Percentiles rank a stretch among this genome's conserved stretches.
Conservation (phyloP, 2,113 vertebrate species). For the Propithecus coquereli region DNA sequence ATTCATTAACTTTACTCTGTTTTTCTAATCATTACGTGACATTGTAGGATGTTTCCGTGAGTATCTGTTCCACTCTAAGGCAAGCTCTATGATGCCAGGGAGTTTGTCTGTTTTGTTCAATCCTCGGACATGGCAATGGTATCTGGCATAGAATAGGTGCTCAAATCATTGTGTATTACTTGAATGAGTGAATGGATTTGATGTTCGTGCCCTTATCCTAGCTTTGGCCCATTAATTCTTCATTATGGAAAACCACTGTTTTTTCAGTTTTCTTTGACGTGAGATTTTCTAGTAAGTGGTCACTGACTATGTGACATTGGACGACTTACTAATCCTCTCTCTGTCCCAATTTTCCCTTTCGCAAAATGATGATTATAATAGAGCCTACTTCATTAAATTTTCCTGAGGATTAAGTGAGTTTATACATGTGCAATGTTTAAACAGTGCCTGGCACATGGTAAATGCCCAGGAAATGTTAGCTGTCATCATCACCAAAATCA, state of each 20-base stretch:
- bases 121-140: not conserved
- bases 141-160: not conserved
- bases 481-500: not conserved
- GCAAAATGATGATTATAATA: not conserved
- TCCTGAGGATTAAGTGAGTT: not conserved
- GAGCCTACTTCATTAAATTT: not conserved
- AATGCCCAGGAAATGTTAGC: not conserved
- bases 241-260: not conserved
- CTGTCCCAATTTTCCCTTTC: not conserved
- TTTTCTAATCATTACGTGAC: not conserved
- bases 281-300: not conserved
- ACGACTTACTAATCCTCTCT: not conserved
- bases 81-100: not conserved
- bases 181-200: not conserved
- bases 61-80: not conserved
- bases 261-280: not conserved
- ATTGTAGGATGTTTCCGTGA: not conserved
- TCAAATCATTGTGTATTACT: not conserved
- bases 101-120: not conserved
- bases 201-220: not conserved
- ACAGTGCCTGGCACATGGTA: not conserved
- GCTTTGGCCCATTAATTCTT: not conserved
- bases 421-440: not conserved
- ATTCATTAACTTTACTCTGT: not conserved
- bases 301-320: not conserved